Conservation (phyloP, 2,888 invertebrate genomes). For the Craniophora ligustri region DNA sequence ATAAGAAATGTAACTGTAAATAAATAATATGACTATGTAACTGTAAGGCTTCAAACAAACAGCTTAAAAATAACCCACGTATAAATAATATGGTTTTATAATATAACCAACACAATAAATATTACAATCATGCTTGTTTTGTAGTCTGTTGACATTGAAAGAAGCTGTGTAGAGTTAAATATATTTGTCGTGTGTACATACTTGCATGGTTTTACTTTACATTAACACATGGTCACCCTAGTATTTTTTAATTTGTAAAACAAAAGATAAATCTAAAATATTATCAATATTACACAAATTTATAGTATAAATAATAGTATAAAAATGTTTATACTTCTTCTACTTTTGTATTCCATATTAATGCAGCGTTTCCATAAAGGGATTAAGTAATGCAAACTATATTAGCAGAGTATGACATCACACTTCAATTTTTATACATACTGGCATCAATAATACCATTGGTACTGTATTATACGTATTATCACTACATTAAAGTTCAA, state of each 20-base stretch:
- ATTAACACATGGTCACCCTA: conserved; percentile 3
- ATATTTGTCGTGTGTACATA: neutral
- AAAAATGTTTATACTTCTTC: too few species aligned
- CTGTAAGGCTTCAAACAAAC: conserved; percentile 46
- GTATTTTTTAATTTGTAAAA: too few species aligned
- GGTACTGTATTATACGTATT: neutral
- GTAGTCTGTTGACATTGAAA: conserved; percentile 68
- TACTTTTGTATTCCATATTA: neutral
- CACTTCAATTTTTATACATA: conserved; percentile 7
- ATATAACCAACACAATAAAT: conserved; percentile 74
- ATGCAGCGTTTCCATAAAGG: conserved; percentile 6
- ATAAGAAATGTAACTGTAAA: too few species aligned
- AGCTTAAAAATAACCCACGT: conserved; percentile 54
- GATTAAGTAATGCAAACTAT: conserved; percentile 9
- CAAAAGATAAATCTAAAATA: too few species aligned
- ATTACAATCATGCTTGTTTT: conserved; percentile 77
- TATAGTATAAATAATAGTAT: too few species aligned
- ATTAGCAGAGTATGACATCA: conserved; percentile 26
- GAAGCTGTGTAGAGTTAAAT: neutral
- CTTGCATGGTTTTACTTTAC: neutral
- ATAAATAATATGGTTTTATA: conserved; percentile 70
- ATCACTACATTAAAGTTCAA: neutral
- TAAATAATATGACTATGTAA: conserved; percentile 1
- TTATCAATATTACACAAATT: too few species aligned
- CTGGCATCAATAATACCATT: too few species aligned